phyloP scores from a whole-genome alignment of 2,113 vertebrate species.

The Ctenodactylus gundi region DNA sequence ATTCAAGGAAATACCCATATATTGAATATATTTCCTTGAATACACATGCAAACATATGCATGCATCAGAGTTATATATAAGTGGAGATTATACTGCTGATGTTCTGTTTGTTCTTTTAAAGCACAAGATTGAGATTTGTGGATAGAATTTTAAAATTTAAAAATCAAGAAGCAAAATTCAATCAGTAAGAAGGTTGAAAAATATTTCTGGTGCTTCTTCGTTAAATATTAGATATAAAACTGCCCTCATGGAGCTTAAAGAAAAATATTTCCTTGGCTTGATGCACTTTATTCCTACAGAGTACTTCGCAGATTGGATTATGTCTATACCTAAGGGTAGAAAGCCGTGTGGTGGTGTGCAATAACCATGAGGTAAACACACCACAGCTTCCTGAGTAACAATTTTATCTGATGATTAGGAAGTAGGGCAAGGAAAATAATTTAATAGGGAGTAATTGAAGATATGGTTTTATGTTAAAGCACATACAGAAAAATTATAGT shows the following conservation, averaged over 20 bases:
- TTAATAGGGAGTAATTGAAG: conserved; percentile 57
- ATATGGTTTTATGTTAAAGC: conserved; percentile 55
- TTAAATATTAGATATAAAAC: conserved; percentile 31
- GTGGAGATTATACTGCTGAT: neutral
- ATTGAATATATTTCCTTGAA: neutral
- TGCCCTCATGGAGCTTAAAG: neutral
- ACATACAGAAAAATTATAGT: conserved; percentile 35
- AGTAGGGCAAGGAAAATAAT: conserved; percentile 38
- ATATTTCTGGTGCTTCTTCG: conserved; percentile 25
- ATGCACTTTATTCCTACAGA: conserved; percentile 40
- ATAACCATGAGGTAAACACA: conserved; percentile 3
- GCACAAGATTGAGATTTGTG: neutral
- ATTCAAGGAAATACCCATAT: neutral
- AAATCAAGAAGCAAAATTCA: conserved; percentile 38
- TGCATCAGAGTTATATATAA: neutral
- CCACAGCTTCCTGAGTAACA: conserved; percentile 3
- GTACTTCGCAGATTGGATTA: conserved; percentile 47
- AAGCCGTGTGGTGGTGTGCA: neutral
- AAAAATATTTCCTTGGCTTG: neutral
- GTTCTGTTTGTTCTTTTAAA: conserved; percentile 29
- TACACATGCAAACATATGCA: neutral
- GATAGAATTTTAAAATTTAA: neutral
- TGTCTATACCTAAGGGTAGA: conserved; percentile 1
- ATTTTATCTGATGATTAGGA: conserved; percentile 50
- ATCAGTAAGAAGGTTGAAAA: conserved; percentile 55